Evolutionary conservation across 2,113 vertebrate species (phyloP).

Genomic region (Bagarius yarrelli): DNA sequence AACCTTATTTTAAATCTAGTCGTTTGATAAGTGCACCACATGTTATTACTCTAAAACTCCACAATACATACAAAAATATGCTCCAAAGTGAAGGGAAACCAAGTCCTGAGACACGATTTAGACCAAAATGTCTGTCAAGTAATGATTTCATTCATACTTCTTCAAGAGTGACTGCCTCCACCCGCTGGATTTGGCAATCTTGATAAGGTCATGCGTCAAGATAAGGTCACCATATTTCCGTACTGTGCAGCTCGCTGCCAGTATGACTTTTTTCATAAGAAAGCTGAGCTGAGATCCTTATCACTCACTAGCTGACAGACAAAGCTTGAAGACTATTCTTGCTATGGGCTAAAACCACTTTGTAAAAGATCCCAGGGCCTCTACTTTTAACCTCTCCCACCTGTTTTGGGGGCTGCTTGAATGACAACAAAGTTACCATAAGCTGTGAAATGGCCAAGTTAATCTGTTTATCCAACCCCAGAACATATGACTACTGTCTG

Average conservation of each 20-base stretch:
- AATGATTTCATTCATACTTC: constrained; percentile 1
- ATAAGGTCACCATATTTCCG: constrained; percentile 14
- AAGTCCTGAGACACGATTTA: neutral
- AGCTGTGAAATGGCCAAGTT: constrained; percentile 10
- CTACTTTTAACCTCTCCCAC: constrained; percentile 33
- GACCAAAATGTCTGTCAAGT: neutral
- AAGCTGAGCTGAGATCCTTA: constrained; percentile 39
- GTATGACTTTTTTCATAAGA: constrained; percentile 2
- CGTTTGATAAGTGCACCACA: no score
- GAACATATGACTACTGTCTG: constrained; percentile 4
- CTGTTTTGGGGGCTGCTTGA: constrained; percentile 28
- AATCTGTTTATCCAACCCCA: constrained; percentile 14
- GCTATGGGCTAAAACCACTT: constrained; percentile 28
- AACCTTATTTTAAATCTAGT: no score
- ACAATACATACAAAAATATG: neutral
- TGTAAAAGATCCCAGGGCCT: constrained; percentile 17
- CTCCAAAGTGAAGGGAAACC: neutral
- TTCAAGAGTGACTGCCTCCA: neutral
- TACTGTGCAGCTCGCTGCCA: neutral
- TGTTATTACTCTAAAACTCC: neutral
- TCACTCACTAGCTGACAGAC: constrained; percentile 27
- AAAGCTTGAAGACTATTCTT: constrained; percentile 27
- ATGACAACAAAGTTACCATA: constrained; percentile 24
- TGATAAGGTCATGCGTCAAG: constrained; percentile 31
- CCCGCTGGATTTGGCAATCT: neutral